phyloP scores from a whole-genome alignment of 2,113 vertebrate species.

The Podarcis cretensis region DNA sequence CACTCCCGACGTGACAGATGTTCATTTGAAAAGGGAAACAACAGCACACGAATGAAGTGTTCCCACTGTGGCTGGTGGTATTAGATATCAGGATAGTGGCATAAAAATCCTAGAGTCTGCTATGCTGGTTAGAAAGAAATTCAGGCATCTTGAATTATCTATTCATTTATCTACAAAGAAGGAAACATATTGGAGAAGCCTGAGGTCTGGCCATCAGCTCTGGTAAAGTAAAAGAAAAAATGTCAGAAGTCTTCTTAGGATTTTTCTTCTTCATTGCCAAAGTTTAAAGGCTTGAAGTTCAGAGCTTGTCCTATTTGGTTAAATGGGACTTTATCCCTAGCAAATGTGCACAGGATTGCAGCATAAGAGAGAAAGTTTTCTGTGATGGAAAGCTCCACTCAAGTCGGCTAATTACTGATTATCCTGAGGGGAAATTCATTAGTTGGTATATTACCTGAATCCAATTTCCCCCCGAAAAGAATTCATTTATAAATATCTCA shows the following conservation, averaged over 20 bases:
- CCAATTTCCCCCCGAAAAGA: slow-evolving; percentile 3
- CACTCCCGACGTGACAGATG: slow-evolving; percentile 26
- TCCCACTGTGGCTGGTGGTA: slow-evolving; percentile 37
- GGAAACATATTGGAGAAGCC: neutral
- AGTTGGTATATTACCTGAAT: neutral
- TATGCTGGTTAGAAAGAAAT: slow-evolving; percentile 9
- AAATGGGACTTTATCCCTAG: too few species aligned
- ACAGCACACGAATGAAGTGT: slow-evolving; percentile 7
- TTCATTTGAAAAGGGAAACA: slow-evolving; percentile 22
- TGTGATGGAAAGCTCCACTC: too few species aligned
- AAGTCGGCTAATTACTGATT: neutral
- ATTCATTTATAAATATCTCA: neutral
- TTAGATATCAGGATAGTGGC: slow-evolving; percentile 14
- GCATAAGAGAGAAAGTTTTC: neutral
- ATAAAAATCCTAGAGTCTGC: slow-evolving; percentile 1
- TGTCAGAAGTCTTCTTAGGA: slow-evolving; percentile 16
- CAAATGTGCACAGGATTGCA: neutral
- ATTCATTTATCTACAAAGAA: neutral
- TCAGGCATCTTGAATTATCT: slow-evolving; percentile 26
- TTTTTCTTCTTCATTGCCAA: slow-evolving; percentile 15
- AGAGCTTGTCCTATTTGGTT: neutral
- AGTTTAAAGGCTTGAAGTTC: neutral
- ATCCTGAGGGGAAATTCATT: slow-evolving; percentile 8
- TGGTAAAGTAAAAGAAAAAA: slow-evolving; percentile 41
- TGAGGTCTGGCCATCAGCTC: slow-evolving; percentile 14